Evolutionary conservation across 2,797 vertebrate species (phyloP), one percentile per base, ranked within the genome.

Genomic region (Ctenopoma multispine): DNA sequence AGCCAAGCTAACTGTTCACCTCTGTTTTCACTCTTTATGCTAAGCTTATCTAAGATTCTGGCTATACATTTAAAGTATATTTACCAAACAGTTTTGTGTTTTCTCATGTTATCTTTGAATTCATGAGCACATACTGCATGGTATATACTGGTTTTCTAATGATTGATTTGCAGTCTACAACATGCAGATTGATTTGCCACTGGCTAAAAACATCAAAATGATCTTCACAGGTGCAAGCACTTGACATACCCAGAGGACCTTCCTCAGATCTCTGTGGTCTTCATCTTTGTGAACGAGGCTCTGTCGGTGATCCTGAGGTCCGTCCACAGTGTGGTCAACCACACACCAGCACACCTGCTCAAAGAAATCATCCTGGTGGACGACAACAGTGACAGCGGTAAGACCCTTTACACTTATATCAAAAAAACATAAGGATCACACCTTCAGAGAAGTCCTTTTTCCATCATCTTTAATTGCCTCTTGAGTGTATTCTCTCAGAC

Each of bases 331-430:
- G 97, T 99, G 69, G 96, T 99, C 90, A 99, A 99, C 86, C 98
- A 96, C 92, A 99, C 98, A 0, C 98, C 98, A 0, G 96, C 97
- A 0, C 96, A 96, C 80, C 86, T 99, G 73, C 96, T 99, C 50
- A 99, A 98, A 85, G 98, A 99, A 87, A 95, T 99, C 88, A 96
- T 99, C 73, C 92, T 99, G 85, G 98, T 99, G 83, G 97, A 99
- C 4, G 98, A 99, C 93, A 98, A 97, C 95, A 99, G 97, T 0
- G 97, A 99, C 91, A 97, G 96, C 0, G 96, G 98, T 99, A 85
- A 91, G 92, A 12, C 11, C 50, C 17, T 44, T 59, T 3, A 44
- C 14, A 11, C 41, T 14, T 54, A 57, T 20, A 18, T 41, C n/a
- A 34, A 18, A 40, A 50, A 10, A 5, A 34, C 14, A 27, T 15